These are phyloP conservation scores for Chaetorhynchus papuensis DNA, from an alignment of 2,113 vertebrate genomes.

Conservation along the genomic window DNA sequence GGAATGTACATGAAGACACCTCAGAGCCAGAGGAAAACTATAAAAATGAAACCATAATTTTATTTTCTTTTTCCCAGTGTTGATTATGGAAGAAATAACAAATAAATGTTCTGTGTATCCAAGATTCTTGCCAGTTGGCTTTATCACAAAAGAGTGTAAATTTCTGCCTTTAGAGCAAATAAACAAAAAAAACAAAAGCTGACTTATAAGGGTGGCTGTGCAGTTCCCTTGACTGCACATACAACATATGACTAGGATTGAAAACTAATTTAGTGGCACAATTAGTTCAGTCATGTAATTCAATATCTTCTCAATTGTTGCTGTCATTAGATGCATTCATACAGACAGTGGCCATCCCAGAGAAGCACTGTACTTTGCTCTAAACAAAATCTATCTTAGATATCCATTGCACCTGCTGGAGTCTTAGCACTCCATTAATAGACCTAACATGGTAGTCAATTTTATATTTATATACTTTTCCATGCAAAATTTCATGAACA, in stretches of 20 bases:
- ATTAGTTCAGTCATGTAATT: not conserved
- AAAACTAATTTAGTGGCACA: not conserved
- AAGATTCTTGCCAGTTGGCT: not conserved
- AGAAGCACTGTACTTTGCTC: not conserved
- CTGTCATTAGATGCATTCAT: not conserved
- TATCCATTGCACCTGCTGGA: not conserved
- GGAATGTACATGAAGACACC: conserved; percentile 21
- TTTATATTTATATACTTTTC: not conserved
- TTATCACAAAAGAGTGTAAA: not conserved
- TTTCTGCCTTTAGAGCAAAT: not conserved
- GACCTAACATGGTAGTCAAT: not conserved
- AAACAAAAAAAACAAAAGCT: not conserved
- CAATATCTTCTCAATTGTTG: not conserved
- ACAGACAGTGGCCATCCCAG: not conserved
- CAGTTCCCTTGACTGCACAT: not conserved
- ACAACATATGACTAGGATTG: not conserved
- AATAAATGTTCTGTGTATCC: not conserved
- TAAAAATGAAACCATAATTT: conserved; percentile 17
- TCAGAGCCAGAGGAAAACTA: conserved; percentile 13
- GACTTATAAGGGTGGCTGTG: not conserved
- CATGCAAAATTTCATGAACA: not conserved
- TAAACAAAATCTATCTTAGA: not conserved
- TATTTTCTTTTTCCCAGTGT: not conserved
- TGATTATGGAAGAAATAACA: not conserved
- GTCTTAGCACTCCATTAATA: not conserved